These are phyloP conservation scores for Merodon equestris DNA, from an alignment of 2,888 invertebrate genomes.

Conservation along the genomic window DNA sequence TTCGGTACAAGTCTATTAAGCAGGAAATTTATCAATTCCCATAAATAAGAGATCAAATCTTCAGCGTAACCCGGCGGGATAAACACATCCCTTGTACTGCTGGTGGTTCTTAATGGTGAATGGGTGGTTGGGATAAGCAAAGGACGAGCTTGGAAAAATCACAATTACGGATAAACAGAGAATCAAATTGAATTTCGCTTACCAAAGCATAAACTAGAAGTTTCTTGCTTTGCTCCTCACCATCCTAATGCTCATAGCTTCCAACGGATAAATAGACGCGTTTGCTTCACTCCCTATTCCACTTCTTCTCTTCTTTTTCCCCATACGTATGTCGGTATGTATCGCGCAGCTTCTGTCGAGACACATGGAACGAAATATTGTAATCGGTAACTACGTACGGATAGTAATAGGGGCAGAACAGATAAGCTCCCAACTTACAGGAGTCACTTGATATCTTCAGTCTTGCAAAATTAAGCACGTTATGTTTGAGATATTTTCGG, in stretches of 20 bases:
- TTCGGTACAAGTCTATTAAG: constrained; percentile 1
- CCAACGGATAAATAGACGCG: constrained; percentile 25
- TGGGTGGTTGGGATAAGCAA: neutral
- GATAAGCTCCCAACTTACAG: constrained; percentile 50
- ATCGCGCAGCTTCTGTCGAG: neutral
- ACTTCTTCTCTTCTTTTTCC: too few relatives aligned
- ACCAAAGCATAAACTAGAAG: constrained; percentile 19
- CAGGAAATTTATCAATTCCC: constrained; percentile 6
- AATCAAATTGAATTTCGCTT: constrained; percentile 37
- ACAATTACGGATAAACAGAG: constrained; percentile 31
- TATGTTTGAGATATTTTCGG: constrained; percentile 53
- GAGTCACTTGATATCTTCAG: constrained; percentile 54
- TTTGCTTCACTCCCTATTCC: neutral
- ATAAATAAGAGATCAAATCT: constrained; percentile 23
- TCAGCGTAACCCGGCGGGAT: neutral
- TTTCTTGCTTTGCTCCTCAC: neutral
- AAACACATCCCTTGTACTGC: too few relatives aligned
- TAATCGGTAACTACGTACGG: constrained; percentile 13
- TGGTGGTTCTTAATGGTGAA: neutral
- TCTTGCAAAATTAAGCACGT: constrained; percentile 55
- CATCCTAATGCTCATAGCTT: constrained; percentile 26
- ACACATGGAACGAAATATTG: constrained; percentile 20
- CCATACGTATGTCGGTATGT: too few relatives aligned
- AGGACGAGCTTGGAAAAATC: constrained; percentile 16
- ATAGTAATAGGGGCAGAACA: constrained; percentile 39